Base-by-base conservation (phyloP, 2,797 vertebrate species). In the Graptemys geographica region DNA sequence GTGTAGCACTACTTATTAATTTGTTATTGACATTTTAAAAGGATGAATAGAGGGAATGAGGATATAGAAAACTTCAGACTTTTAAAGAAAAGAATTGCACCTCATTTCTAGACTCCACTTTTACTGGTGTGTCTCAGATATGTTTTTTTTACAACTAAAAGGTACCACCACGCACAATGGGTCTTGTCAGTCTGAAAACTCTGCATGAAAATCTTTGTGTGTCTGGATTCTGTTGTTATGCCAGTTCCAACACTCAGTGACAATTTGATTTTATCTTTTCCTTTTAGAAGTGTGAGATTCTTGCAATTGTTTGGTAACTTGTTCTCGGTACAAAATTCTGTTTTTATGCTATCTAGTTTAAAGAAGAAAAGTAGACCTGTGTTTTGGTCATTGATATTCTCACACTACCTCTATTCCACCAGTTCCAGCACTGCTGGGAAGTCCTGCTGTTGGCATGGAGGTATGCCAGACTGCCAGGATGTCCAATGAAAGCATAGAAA, bases 181-280 rank as follows among this genome's bases (percentile, higher is more conserved):
- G 25, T 28, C 12, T 47, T 28, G 72, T 74, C 23, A 47, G 21
- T 81, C 87, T 83, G 83, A 4, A 72, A 80, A 69, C 27, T 31
- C 1, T 89, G 41, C 28, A 16, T 72, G 37, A 87, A 55, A 84
- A 56, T 55, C 59, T 27, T 47, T 85, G 1, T 74, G 13, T 78
- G 27, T 44, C 9, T 72, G 16, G 57, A 49, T 84, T 83, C 9
- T 80, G 5, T 59, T 51, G 25, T 1, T 3, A 78, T 44, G 11
- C 25, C 21, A 65, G 52, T 8, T 57, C 25, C 52, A 86, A 16
- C 1, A 1, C 21, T 86, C 0, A 0, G 33, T 79, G 52, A 41
- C 5, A 79, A 84, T 21, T 41, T 47, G 56, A 44, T 96, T 74
- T 62, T 81, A 41, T 56, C 25, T 88, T 12, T 11, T 87, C 65